Base-by-base conservation (phyloP, 2,888 invertebrate species). In the Icerya purchasi region DNA sequence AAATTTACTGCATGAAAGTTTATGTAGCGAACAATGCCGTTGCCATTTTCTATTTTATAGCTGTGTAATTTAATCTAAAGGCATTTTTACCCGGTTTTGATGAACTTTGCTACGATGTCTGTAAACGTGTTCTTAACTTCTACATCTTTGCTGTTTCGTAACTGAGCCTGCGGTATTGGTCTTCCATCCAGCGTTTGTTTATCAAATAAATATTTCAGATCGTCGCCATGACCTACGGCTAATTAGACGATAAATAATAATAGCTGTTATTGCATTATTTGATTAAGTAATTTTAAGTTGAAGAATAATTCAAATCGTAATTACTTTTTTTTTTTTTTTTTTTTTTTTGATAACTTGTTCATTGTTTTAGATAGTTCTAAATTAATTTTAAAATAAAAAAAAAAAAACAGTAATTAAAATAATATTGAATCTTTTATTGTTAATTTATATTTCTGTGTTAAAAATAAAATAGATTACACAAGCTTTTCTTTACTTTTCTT, bases 141-240 rank as follows among this genome's bases (percentile, higher is more conserved):
- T 8, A 77, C 71, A 66, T 86, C 86, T 3, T 78, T 77, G 19
- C 73, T 69, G 53, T 69, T 66, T n/a, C 63, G 63, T 8, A 65
- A 3, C 72, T 75, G 22, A 22, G 59, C 51, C n/a, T 62, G 58
- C 14, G 62, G 60, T 24, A 63, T 56, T 20, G 61, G 61, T 50
- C 57, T 71, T 65, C 62, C 70, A 65, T 54, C 77, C 74, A 18
- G 75, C 73, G 10, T 74, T 73, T 60, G 74, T 71, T 64, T 61
- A 67, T 84, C 82, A 66, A 85, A 85, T 66, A 85, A 72, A 66
- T 82, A 84, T 0, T 79, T 78, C 23, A 85, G 69, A 66, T 85
- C 85, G 66, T 85, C 84, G 0, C 84, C 84, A 66, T 85, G 84
- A 21, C 63, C 62, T 8, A 64, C 63, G 22, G 36, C 54, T 54